Conservation (phyloP, 2,797 vertebrate species). For the Nyctibius grandis region DNA sequence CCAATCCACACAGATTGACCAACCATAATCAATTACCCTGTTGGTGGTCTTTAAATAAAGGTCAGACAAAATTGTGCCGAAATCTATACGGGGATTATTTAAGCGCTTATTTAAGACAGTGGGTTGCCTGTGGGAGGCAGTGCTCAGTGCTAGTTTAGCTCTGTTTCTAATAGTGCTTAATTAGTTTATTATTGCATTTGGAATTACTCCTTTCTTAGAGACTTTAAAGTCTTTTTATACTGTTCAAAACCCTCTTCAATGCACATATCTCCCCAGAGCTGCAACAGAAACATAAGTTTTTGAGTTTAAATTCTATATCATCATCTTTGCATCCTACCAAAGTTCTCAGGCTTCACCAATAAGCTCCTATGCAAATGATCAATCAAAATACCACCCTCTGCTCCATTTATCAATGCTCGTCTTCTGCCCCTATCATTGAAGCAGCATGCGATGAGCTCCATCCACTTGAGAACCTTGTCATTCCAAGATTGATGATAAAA, state of each 20-base stretch:
- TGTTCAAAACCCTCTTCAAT: background rate
- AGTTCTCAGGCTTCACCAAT: background rate
- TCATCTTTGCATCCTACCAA: background rate
- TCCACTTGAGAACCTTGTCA: conserved; percentile 14
- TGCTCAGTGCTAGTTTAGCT: background rate
- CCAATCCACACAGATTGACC: background rate
- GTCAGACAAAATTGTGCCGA: conserved; percentile 51
- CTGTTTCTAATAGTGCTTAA: conserved; percentile 45
- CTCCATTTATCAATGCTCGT: background rate
- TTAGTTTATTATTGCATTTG: conserved; percentile 45
- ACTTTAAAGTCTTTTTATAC: background rate
- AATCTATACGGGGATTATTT: conserved; percentile 54
- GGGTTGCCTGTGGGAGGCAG: conserved; percentile 25
- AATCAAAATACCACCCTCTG: background rate
- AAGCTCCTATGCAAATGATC: background rate
- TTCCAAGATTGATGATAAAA: conserved; percentile 17
- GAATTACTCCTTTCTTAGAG: conserved; percentile 1
- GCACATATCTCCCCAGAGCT: background rate
- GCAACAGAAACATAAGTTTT: background rate
- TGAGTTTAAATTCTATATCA: background rate
- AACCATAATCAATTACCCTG: conserved; percentile 4
- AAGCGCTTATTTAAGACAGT: conserved; percentile 57
- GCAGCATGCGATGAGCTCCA: background rate
- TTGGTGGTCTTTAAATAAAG: conserved; percentile 52
- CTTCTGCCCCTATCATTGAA: background rate